phyloP scores from a whole-genome alignment of 2,797 vertebrate genomes.

The Peromyscus attwateri region DNA sequence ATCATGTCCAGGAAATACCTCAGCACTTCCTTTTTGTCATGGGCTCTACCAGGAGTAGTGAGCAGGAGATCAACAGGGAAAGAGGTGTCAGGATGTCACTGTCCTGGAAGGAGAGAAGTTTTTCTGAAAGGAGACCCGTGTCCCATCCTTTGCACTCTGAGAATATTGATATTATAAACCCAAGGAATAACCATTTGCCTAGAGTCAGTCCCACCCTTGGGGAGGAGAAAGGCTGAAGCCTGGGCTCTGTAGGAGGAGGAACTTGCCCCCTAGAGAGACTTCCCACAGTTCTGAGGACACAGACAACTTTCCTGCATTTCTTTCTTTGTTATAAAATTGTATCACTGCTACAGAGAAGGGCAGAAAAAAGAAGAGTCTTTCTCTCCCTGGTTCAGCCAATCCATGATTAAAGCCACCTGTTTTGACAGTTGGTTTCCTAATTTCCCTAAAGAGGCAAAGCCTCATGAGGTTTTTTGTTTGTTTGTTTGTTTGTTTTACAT shows the following conservation, averaged over 20 bases:
- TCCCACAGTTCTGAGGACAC: not conserved
- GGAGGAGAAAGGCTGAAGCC: not conserved
- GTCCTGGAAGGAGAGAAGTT: not conserved
- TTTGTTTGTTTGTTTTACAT: not conserved
- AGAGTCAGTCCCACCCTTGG: not conserved
- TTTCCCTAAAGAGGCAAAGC: not conserved
- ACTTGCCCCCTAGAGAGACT: not conserved
- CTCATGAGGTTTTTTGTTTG: too few species aligned
- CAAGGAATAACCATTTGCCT: not conserved
- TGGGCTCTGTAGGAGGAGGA: not conserved
- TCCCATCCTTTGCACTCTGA: not conserved
- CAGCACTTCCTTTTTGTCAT: not conserved
- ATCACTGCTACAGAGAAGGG: not conserved
- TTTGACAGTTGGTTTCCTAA: not conserved
- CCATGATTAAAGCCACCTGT: not conserved
- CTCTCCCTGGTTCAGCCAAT: not conserved
- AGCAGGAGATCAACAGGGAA: not conserved
- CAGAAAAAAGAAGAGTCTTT: not conserved
- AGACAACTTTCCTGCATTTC: not conserved
- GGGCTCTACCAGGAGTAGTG: not conserved
- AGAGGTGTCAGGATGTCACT: not conserved
- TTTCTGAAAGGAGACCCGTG: not conserved
- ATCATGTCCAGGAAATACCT: not conserved
- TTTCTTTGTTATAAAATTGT: not conserved
- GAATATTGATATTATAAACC: not conserved